Conservation (phyloP, 2,797 vertebrate genomes). For the Acropternis orthonyx region DNA sequence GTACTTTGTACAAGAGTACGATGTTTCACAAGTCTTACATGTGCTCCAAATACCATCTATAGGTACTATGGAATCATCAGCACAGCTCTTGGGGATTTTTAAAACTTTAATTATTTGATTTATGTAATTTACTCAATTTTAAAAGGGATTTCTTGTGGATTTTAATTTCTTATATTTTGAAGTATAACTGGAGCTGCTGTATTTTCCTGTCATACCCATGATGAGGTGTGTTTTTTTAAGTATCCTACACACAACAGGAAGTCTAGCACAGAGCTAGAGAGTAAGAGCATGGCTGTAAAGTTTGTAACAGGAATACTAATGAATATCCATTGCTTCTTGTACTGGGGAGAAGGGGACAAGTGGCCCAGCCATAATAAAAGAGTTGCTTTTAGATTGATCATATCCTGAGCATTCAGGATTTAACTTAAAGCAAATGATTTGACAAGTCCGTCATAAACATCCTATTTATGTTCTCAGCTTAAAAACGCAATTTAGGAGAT, state of each 20-base stretch:
- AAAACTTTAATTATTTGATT: neutral
- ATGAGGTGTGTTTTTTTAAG: neutral
- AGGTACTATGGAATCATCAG: neutral
- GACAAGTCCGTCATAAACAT: neutral
- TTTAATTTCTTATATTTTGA: neutral
- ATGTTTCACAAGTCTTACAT: neutral
- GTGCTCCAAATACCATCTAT: neutral
- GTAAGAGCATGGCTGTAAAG: neutral
- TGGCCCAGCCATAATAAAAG: neutral
- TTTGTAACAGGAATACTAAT: neutral
- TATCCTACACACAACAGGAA: neutral
- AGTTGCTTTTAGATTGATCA: neutral
- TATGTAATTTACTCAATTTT: neutral
- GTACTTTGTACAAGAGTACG: neutral
- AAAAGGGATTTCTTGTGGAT: neutral
- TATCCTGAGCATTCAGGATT: neutral
- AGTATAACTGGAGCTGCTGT: neutral
- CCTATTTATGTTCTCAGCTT: neutral
- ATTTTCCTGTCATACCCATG: neutral
- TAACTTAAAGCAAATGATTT: conserved; percentile 15
- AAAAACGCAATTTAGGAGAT: neutral
- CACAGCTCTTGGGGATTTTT: neutral
- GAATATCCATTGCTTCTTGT: neutral
- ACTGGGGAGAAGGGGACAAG: neutral
- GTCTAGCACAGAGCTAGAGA: neutral